Conservation (phyloP, 2,797 vertebrate species). For the Sebastes taczanowskii region DNA sequence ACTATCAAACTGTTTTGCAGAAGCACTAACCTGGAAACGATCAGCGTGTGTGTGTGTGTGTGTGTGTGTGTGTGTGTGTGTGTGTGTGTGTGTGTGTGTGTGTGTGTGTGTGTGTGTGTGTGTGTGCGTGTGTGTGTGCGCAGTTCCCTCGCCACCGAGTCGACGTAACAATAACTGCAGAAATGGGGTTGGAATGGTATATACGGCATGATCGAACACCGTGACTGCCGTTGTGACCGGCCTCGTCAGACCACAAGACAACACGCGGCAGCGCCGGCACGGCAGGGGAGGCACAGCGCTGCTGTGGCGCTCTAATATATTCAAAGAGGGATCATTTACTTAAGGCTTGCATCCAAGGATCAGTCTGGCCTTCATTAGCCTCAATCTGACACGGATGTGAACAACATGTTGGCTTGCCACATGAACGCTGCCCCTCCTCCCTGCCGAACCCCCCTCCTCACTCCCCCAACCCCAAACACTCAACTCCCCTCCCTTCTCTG, state of each 20-base stretch:
- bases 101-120: not conserved
- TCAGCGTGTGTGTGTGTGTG: not conserved
- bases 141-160: not conserved
- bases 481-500: conserved; percentile 29
- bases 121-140: not conserved
- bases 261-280: conserved; percentile 27
- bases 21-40: conserved; percentile 50
- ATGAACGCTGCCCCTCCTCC: conserved; percentile 62
- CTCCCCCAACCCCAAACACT: conserved; percentile 43
- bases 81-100: not conserved
- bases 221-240: conserved; percentile 45
- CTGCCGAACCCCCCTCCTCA: conserved; percentile 27
- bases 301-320: conserved; percentile 62
- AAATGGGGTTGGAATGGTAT: not conserved
- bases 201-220: conserved; percentile 38
- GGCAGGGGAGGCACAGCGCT: conserved; percentile 34
- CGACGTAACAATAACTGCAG: not conserved
- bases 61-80: not conserved
- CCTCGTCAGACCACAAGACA: conserved; percentile 55
- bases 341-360: conserved; percentile 74
- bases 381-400: conserved; percentile 78
- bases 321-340: conserved; percentile 77
- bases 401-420: conserved; percentile 76
- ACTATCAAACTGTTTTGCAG: conserved; percentile 65
- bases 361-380: conserved; percentile 79